Percentiles rank a stretch among this genome's conserved stretches.
Evolutionary conservation across 2,797 vertebrate genomes (phyloP).

Genomic region (Echiichthys vipera): DNA sequence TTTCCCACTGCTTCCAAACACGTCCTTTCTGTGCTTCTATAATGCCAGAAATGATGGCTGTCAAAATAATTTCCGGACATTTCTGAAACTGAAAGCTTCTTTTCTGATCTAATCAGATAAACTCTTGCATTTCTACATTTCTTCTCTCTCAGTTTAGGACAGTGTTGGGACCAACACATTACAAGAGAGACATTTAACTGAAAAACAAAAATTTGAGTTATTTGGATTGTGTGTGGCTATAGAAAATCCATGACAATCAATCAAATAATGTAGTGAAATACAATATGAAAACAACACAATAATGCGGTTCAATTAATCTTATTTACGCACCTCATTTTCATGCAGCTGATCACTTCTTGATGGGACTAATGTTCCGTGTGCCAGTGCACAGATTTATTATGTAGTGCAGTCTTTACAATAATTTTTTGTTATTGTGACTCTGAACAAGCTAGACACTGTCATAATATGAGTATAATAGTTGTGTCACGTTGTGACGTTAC

Average conservation of each 20-base stretch:
- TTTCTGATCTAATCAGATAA: not conserved
- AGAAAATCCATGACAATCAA: too few species aligned
- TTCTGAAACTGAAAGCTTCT: not conserved
- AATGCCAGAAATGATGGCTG: not conserved
- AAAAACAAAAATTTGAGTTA: too few species aligned
- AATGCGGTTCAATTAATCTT: too few species aligned
- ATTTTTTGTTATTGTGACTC: not conserved
- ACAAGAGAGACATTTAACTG: too few species aligned
- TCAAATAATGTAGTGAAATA: too few species aligned
- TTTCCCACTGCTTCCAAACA: not conserved
- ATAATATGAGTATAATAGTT: too few species aligned
- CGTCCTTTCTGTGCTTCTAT: not conserved
- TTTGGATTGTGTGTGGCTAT: too few species aligned
- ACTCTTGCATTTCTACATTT: not conserved
- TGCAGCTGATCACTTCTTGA: not conserved
- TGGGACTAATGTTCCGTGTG: not conserved
- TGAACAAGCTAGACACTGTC: not conserved
- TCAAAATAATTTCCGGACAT: slow-evolving; percentile 1
- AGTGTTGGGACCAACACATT: too few species aligned
- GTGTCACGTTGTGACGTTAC: not conserved
- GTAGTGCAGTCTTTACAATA: not conserved
- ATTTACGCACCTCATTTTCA: too few species aligned
- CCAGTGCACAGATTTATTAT: not conserved
- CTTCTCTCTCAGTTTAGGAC: not conserved
- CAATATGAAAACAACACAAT: too few species aligned